Percentiles rank a stretch among this genome's conserved stretches.
Evolutionary conservation across 2,888 invertebrate species (phyloP).

Genomic region (Diaprepes abbreviatus): DNA sequence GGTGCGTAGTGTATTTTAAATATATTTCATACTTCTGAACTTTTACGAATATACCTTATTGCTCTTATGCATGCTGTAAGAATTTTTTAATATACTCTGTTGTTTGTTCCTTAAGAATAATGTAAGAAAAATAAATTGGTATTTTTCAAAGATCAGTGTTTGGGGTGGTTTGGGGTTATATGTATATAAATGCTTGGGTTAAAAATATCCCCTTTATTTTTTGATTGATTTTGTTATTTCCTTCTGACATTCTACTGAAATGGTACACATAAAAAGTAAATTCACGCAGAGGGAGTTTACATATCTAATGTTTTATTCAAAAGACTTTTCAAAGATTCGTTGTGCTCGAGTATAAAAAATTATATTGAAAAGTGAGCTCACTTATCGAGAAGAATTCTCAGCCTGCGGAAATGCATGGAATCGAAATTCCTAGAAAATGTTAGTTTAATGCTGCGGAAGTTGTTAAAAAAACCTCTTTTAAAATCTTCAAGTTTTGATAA

Average conservation of each 20-base stretch:
- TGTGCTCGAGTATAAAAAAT: conserved; percentile 21
- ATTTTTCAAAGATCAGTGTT: neutral
- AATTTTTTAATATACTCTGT: too few species aligned
- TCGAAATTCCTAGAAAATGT: conserved; percentile 12
- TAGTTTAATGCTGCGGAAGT: conserved; percentile 24
- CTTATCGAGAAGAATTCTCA: conserved; percentile 14
- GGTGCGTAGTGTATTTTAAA: too few species aligned
- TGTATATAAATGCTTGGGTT: conserved; percentile 3
- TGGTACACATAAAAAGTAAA: conserved; percentile 36
- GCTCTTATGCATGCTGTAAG: too few species aligned
- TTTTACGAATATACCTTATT: too few species aligned
- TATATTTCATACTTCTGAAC: too few species aligned
- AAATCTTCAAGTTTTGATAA: conserved; percentile 8
- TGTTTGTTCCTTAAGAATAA: too few species aligned
- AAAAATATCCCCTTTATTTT: conserved; percentile 10
- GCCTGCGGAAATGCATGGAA: conserved; percentile 12
- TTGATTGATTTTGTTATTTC: conserved; percentile 38
- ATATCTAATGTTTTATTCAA: conserved; percentile 43
- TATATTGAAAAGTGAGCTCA: conserved; percentile 28
- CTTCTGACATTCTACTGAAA: conserved; percentile 27
- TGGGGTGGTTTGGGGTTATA: neutral
- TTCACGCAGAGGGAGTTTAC: conserved; percentile 25
- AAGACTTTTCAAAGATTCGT: conserved; percentile 17
- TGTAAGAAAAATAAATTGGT: too few species aligned
- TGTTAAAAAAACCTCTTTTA: conserved; percentile 6